Percentiles rank a stretch among this genome's conserved stretches.
phyloP scores from a whole-genome alignment of 2,888 invertebrate species.

The Acanthopleura granulata region DNA sequence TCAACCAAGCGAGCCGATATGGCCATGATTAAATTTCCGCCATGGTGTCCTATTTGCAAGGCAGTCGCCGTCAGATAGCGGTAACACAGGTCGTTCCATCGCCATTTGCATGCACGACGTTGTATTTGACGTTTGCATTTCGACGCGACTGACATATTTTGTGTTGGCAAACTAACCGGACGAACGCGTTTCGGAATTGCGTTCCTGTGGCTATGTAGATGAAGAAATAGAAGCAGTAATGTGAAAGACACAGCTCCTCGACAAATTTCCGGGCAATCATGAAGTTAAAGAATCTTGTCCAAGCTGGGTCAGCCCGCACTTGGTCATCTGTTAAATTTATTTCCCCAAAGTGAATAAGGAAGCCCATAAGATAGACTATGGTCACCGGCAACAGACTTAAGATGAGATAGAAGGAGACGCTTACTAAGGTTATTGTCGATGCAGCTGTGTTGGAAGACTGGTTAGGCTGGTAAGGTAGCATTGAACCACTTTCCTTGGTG shows the following conservation, averaged over 20 bases:
- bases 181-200: constrained; percentile 47
- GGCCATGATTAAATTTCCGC: background rate
- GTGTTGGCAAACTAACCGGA: background rate
- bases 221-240: constrained; percentile 62
- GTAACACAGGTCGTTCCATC: constrained; percentile 17
- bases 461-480: constrained; percentile 28
- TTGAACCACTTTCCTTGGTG: constrained; percentile 49
- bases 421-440: constrained; percentile 65
- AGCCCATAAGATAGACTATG: constrained; percentile 60
- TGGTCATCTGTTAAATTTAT: constrained; percentile 41
- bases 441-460: constrained; percentile 49
- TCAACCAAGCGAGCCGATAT: too few relatives aligned
- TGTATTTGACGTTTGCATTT: constrained; percentile 8
- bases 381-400: constrained; percentile 67
- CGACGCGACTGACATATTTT: background rate
- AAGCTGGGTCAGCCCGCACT: constrained; percentile 44
- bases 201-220: constrained; percentile 56
- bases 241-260: constrained; percentile 59
- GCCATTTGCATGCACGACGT: constrained; percentile 11
- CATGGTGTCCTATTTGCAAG: background rate
- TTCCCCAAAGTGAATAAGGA: constrained; percentile 50
- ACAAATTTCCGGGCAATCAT: constrained; percentile 50
- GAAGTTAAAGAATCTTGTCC: constrained; percentile 46
- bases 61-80: background rate
- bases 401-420: constrained; percentile 68